phyloP scores from a whole-genome alignment of 1,140 invertebrate species.

The Pachypsylla venusta region DNA sequence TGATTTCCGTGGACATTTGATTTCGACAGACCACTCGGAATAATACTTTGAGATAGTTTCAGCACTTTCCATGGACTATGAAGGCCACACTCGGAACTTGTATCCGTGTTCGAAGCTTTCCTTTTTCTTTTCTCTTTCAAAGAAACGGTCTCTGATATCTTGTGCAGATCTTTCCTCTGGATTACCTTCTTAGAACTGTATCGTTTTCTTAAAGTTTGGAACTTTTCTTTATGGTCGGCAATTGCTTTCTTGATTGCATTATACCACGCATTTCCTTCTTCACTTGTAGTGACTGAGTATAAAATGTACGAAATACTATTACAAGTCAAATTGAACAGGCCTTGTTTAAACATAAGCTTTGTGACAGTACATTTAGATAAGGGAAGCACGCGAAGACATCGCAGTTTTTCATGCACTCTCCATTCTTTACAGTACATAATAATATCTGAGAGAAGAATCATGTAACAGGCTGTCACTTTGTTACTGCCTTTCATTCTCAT shows the following conservation, averaged over 20 bases:
- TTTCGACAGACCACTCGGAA: neutral
- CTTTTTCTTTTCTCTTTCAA: conserved; percentile 3
- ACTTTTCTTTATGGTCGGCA: conserved; percentile 37
- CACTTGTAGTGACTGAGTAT: conserved; percentile 35
- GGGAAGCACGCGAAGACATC: conserved; percentile 41
- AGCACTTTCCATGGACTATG: conserved; percentile 2
- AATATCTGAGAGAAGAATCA: conserved; percentile 39
- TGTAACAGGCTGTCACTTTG: conserved; percentile 30
- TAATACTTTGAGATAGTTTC: neutral
- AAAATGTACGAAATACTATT: conserved; percentile 40
- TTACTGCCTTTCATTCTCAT: conserved; percentile 18
- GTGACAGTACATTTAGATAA: conserved; percentile 43
- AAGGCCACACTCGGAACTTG: neutral
- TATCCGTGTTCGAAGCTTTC: neutral
- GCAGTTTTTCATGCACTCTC: conserved; percentile 28
- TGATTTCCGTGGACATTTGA: too few species aligned
- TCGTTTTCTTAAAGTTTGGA: conserved; percentile 42
- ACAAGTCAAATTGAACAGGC: conserved; percentile 40
- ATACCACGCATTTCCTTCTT: conserved; percentile 39
- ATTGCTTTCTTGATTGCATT: conserved; percentile 37
- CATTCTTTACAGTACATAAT: conserved; percentile 43
- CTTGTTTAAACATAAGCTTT: conserved; percentile 35
- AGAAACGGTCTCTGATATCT: neutral
- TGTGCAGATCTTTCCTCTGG: conserved; percentile 33
- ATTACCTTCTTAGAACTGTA: conserved; percentile 41